phyloP scores from a whole-genome alignment of 2,113 vertebrate genomes.

The Siniperca chuatsi region DNA sequence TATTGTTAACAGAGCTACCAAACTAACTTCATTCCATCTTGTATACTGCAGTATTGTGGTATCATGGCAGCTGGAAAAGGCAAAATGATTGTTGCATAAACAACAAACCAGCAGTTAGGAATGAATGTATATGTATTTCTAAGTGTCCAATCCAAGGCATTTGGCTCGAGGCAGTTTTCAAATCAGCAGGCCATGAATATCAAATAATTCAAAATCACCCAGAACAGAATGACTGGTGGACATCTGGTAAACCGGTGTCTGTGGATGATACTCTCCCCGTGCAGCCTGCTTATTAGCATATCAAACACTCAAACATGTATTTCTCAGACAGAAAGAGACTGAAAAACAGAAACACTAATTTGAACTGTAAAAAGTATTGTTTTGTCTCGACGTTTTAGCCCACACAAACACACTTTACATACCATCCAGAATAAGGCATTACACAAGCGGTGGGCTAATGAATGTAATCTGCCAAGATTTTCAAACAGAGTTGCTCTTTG shows the following conservation, averaged over 20 bases:
- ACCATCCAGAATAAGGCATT: conserved; percentile 57
- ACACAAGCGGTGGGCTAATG: conserved; percentile 53
- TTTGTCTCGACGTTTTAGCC: conserved; percentile 5
- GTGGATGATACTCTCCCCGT: conserved; percentile 45
- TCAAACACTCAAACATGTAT: conserved; percentile 58
- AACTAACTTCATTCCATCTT: background rate
- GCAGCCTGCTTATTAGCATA: conserved; percentile 73
- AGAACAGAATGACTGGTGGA: conserved; percentile 61
- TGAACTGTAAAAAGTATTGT: background rate
- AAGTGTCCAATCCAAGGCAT: conserved; percentile 50
- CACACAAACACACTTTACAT: conserved; percentile 47
- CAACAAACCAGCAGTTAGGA: conserved; percentile 46
- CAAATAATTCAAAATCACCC: conserved; percentile 66
- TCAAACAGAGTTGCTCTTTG: conserved; percentile 65
- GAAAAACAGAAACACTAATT: conserved; percentile 6
- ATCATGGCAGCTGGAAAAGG: conserved; percentile 38
- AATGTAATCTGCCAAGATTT: conserved; percentile 50
- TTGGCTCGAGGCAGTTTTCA: conserved; percentile 70
- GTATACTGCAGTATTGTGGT: conserved; percentile 6
- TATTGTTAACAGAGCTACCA: background rate
- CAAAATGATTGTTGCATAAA: conserved; percentile 64
- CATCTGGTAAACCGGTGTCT: conserved; percentile 68
- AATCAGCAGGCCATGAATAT: conserved; percentile 76
- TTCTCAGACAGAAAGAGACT: conserved; percentile 24
- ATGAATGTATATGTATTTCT: conserved; percentile 57